Evolutionary conservation across 1,140 invertebrate species (phyloP), one percentile per base, ranked within the genome.

Genomic region (Saxidomus purpurata): DNA sequence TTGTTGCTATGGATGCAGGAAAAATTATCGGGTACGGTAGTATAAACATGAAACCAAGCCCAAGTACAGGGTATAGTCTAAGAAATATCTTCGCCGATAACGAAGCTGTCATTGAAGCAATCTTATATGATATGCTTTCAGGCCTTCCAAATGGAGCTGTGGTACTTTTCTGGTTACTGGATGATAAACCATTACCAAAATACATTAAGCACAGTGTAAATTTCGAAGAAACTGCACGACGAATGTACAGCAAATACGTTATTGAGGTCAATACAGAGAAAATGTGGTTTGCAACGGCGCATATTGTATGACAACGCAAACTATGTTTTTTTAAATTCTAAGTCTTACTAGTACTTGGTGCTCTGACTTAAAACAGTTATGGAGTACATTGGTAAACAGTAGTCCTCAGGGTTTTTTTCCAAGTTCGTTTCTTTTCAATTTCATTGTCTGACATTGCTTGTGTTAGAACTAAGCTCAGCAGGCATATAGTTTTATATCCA

Each of bases 21-120:
- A 25, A 69, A 55, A 67, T 85, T 38, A 47, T 85, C 13, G 83
- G 83, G 19, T 85, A 74, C 38, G 83, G 83, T 6, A 85, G 83
- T 31, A 74, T 85, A 49, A 47, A 76, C 22, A 76, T 34, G 34
- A 61, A 84, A 67, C 43, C 43, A 15, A 59, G 17, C 4, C 25
- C 63, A 25, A n/a, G 76, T 19, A 36, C 8, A n/a, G 22, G 34
- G 22, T 85, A 52, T 55, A 38, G 61, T 31, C 28, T 85, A 19
- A 43, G 83, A 52, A 85, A 74, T 55, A 43, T 85, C 8, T 74
- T 49, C n/a, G 83, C 63, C 2, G 69, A 85, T 19, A 71, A 76
- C 55, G 83, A 85, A 55, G 69, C 28, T 31, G 69, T 85, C 13
- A 36, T 74, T 71, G 83, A 85, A 55, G 49, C 36, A n/a, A 47